Percentiles rank a stretch among this genome's conserved stretches.
Evolutionary conservation across 2,113 vertebrate species (phyloP).

Genomic region (Eleginops maclovinus): DNA sequence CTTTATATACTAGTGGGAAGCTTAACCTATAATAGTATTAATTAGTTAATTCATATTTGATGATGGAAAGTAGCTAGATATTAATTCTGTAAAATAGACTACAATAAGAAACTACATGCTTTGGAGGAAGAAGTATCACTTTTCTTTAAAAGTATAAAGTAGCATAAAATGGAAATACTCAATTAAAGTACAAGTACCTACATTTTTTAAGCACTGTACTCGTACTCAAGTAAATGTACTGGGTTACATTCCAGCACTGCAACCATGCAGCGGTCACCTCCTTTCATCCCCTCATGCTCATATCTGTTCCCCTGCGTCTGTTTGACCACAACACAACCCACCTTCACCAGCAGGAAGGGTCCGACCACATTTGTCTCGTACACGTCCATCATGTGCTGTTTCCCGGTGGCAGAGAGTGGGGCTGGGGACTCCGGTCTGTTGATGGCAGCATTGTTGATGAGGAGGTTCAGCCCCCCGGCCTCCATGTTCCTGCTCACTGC

Average conservation of each 20-base stretch:
- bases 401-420: neutral
- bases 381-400: constrained; percentile 42
- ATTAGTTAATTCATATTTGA: too few relatives aligned
- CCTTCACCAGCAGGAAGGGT: constrained; percentile 49
- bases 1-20: too few relatives aligned
- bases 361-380: constrained; percentile 52
- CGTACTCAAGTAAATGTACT: neutral
- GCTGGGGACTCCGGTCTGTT: neutral
- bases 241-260: neutral
- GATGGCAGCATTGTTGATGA: constrained; percentile 55
- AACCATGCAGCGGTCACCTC: neutral
- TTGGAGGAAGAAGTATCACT: too few relatives aligned
- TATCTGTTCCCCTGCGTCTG: neutral
- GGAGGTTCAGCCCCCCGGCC: constrained; percentile 36
- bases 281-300: neutral
- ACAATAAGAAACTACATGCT: too few relatives aligned
- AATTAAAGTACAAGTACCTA: too few relatives aligned
- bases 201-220: too few relatives aligned
- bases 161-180: too few relatives aligned
- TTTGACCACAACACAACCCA: neutral
- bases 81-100: too few relatives aligned
- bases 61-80: too few relatives aligned
- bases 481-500: neutral
- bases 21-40: too few relatives aligned
- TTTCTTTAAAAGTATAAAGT: too few relatives aligned